Conservation (phyloP, 2,888 invertebrate genomes). For the Bedellia somnulentella region DNA sequence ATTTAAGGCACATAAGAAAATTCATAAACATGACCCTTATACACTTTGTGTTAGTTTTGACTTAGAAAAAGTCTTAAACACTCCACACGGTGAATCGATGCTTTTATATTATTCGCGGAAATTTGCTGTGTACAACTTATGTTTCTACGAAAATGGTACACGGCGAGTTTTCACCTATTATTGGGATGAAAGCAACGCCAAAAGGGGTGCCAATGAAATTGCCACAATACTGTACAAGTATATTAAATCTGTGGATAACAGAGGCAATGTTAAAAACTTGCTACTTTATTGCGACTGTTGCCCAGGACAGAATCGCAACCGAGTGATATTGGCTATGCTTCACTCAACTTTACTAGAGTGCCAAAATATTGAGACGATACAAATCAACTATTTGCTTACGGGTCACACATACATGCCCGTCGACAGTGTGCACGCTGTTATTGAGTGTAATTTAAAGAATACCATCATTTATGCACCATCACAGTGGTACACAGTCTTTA, state of each 20-base stretch:
- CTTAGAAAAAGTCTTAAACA: constrained; percentile 13
- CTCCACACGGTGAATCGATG: constrained; percentile 14
- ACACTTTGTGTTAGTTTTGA: constrained; percentile 8
- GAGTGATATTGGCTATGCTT: constrained; percentile 11
- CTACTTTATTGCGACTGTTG: constrained; percentile 14
- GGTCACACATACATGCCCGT: constrained; percentile 20
- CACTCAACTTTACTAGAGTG: no score
- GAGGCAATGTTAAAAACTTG: constrained; percentile 8
- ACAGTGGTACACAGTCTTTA: constrained; percentile 13
- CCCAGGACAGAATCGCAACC: constrained; percentile 17
- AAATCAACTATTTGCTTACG: constrained; percentile 16
- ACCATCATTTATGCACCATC: constrained; percentile 14
- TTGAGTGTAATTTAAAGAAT: constrained; percentile 12
- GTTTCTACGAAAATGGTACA: constrained; percentile 11
- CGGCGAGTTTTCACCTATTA: constrained; percentile 9
- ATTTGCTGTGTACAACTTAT: constrained; percentile 10
- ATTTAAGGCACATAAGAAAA: constrained; percentile 3
- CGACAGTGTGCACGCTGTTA: constrained; percentile 13
- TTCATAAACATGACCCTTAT: constrained; percentile 7
- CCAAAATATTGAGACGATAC: constrained; percentile 12
- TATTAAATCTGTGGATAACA: constrained; percentile 9
- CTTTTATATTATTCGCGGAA: constrained; percentile 12
- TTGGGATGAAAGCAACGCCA: constrained; percentile 13
- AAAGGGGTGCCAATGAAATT: constrained; percentile 12
- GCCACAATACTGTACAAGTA: constrained; percentile 9